phyloP scores from a whole-genome alignment of 1,140 invertebrate species.

The Tetragnatha versicolor region DNA sequence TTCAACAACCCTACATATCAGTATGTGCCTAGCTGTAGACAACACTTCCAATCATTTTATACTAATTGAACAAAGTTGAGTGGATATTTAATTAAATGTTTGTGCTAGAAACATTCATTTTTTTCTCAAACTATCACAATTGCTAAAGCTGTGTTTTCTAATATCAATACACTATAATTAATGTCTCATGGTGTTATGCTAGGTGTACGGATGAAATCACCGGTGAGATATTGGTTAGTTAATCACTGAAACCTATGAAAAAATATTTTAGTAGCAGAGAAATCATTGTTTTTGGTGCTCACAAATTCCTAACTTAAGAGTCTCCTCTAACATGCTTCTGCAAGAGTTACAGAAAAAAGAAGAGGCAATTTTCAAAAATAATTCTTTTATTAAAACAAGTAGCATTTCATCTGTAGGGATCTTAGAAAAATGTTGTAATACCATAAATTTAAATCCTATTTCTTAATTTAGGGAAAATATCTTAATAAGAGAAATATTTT shows the following conservation, averaged over 20 bases:
- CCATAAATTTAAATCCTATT: too few species aligned
- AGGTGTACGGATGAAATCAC: not conserved
- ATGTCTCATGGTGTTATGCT: too few species aligned
- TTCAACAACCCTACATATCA: not conserved
- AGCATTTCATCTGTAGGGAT: not conserved
- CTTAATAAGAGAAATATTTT: too few species aligned
- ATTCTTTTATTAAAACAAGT: not conserved
- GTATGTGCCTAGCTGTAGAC: not conserved
- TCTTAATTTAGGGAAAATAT: too few species aligned
- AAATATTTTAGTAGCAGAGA: conserved; percentile 5
- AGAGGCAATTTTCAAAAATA: not conserved
- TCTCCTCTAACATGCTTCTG: not conserved
- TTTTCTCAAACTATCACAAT: not conserved
- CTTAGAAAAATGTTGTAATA: not conserved
- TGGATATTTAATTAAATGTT: not conserved
- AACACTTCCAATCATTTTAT: not conserved
- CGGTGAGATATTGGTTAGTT: not conserved
- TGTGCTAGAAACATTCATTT: not conserved
- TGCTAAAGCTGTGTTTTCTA: not conserved
- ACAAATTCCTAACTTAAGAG: conserved; percentile 1
- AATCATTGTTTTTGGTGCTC: conserved; percentile 14
- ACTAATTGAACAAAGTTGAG: not conserved
- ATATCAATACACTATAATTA: not conserved
- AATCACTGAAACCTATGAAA: not conserved
- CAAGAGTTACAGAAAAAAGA: not conserved